A percentile compares a stretch with the other conserved stretches of the same genome.
Conservation (phyloP, 2,113 vertebrate genomes). For the Pithys albifrons region DNA sequence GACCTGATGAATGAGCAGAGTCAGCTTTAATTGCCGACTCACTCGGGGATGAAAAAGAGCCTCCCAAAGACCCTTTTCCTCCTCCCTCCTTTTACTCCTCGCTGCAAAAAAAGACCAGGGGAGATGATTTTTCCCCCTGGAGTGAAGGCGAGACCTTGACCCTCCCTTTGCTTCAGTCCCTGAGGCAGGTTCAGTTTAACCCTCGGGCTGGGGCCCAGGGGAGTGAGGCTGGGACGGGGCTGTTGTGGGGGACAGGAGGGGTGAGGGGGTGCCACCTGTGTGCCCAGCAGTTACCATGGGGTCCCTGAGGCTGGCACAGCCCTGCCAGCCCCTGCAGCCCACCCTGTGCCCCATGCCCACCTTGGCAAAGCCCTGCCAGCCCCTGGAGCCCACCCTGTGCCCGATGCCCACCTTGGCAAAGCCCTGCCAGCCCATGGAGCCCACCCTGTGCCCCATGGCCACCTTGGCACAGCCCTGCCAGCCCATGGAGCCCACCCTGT, state of each 20-base stretch:
- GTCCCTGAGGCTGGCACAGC: neutral
- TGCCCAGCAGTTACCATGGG: neutral
- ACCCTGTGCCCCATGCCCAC: no score
- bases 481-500: accelerated
- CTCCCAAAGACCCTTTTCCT: neutral
- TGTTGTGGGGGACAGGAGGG: neutral
- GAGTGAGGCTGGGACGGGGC: neutral
- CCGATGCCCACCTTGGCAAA: neutral
- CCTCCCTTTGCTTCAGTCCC: neutral
- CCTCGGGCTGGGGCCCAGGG: neutral
- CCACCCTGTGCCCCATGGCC: no score
- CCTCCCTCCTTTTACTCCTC: neutral
- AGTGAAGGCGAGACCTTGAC: neutral
- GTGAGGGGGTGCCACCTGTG: neutral
- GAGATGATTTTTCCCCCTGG: neutral
- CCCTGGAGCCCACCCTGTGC: accelerated
- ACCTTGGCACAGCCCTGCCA: neutral
- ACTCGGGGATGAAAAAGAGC: neutral
- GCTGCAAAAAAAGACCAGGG: neutral
- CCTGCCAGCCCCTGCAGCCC: no score
- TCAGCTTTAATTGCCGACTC: conserved; percentile 43
- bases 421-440: no score
- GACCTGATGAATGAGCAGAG: conserved; percentile 47
- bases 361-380: neutral
- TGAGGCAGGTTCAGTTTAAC: neutral